Evolutionary conservation across 2,888 invertebrate species (phyloP), one percentile per base, ranked within the genome.

Genomic region (Podotricha telesiphe): DNA sequence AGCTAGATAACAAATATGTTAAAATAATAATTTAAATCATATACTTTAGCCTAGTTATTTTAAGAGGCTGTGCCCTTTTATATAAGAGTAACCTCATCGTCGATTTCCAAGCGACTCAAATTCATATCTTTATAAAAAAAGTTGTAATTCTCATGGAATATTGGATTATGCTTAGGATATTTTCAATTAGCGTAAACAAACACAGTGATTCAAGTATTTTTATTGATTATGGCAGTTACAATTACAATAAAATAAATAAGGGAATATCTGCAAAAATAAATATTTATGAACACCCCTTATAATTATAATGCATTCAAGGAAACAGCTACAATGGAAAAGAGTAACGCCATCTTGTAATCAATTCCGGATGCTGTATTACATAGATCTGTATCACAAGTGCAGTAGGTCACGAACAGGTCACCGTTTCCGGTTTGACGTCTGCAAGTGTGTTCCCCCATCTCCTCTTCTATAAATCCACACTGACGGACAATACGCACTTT

Each of bases 401-500:
- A 98, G 85, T 97, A 97, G 2, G 94, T 91, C 64, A 96, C 95
- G 76, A 95, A 94, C 0, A 97, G 94, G 22, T 91, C 89, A 73
- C 96, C 96, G 17, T 95, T 96, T 45, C 97, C 97, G 15, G 94
- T 93, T 72, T 96, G 94, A 76, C 94, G 93, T 74, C 95, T 86
- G 82, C 97, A 97, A 7, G 93, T 88, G 70, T 93, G 93, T 78
- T 94, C 93, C 94, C 94, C 81, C 6, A 89, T 93, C 3, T 91
- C 93, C 74, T 96, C 96, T 22, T 94, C 93, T 61, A 97, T 88
- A 86, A 96, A 97, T 2, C 97, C 97, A 79, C 97, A 98, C 69
- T 95, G 94, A 48, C 97, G 95, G 5, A 97, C 95, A n/a, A 97
- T 94, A 48, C 97, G 95, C 13, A 93, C 86, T 83, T 95, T 95